Evolutionary conservation across 30 jellyfish, hydroid and myxozoan genomes (phyloP), one percentile per base, ranked within the genome.

Genomic region (Chrysaora quinquecirrha): DNA sequence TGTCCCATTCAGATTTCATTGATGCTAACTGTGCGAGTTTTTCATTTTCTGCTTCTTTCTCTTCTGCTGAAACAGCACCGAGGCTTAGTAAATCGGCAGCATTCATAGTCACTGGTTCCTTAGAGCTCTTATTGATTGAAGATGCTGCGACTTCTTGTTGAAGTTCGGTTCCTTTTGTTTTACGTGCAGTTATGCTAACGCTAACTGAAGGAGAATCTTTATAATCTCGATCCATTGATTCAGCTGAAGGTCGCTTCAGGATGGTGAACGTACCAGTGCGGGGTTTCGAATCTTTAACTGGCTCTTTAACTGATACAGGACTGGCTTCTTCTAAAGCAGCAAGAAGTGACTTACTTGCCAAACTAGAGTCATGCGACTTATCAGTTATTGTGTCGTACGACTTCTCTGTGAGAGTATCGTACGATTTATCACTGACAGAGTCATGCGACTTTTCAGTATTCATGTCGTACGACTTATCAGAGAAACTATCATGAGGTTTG

Each of bases 31-130:
- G 27, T 2, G 0, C 30, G 16, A 19, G 0, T 25, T 34, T 48
- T 43, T 31, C 48, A 22, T 19, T 12, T 24, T n/a, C 32, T 52
- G 75, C 60, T 74, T 31, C 75, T 50, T 49, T 35, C 60, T 69
- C 65, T 34, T 69, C 66, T 3, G 43, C 31, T 69, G 81, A 10
- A 30, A 6, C 65, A 30, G 30, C 54, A 38, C 69, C 90, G 16
- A 80, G 48, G 31, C 76, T 83, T 7, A 67, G 48, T 11, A 80
- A 32, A 49, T 80, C 83, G 2, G 50, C 90, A 80, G 83, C 48
- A 48, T 28, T 62, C 0, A 67, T 74, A 35, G 24, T 19, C 30
- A 67, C 76, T 34, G n/a, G n/a, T n/a, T n/a, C n/a, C n/a, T n/a
- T n/a, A n/a, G n/a, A n/a, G n/a, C n/a, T n/a, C n/a, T n/a, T n/a